These are phyloP conservation scores for Trachymyrmex septentrionalis DNA, from an alignment of 1,140 invertebrate species.

Conservation along the genomic window DNA sequence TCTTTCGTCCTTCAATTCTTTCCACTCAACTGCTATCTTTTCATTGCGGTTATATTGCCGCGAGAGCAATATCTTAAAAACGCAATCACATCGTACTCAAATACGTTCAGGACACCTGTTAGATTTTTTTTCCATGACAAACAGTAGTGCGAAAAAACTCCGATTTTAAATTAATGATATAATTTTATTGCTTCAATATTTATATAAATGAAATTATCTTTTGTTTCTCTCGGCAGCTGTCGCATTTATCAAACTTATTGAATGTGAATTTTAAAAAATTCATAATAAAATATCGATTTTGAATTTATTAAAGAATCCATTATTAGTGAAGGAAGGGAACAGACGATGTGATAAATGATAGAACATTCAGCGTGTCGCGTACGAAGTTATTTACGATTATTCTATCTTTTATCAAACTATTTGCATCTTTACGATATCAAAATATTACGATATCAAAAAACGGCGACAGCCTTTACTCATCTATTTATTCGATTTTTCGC, in stretches of 20 bases:
- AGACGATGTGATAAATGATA: background rate
- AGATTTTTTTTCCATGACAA: background rate
- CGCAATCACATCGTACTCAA: conserved; percentile 66
- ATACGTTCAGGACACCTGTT: conserved; percentile 24
- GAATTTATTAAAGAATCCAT: conserved; percentile 41
- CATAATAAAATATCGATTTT: conserved; percentile 10
- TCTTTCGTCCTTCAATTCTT: conserved; percentile 46
- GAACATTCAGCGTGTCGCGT: conserved; percentile 16
- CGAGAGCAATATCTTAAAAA: conserved; percentile 78
- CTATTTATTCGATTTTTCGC: background rate
- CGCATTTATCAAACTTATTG: conserved; percentile 41
- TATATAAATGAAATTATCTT: conserved; percentile 3
- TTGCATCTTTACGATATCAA: conserved; percentile 14
- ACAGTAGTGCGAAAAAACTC: background rate
- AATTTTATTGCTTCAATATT: background rate
- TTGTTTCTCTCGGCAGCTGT: background rate
- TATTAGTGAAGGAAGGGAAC: conserved; percentile 9
- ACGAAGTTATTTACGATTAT: conserved; percentile 22
- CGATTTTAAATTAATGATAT: conserved; percentile 10
- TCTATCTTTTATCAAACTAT: background rate
- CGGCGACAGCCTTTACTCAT: background rate
- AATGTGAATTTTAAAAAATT: conserved; percentile 24
- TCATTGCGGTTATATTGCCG: background rate
- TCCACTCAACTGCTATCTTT: conserved; percentile 3
- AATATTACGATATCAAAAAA: conserved; percentile 14